Conservation (phyloP, 2,888 invertebrate genomes). For the Xestia xanthographa region DNA sequence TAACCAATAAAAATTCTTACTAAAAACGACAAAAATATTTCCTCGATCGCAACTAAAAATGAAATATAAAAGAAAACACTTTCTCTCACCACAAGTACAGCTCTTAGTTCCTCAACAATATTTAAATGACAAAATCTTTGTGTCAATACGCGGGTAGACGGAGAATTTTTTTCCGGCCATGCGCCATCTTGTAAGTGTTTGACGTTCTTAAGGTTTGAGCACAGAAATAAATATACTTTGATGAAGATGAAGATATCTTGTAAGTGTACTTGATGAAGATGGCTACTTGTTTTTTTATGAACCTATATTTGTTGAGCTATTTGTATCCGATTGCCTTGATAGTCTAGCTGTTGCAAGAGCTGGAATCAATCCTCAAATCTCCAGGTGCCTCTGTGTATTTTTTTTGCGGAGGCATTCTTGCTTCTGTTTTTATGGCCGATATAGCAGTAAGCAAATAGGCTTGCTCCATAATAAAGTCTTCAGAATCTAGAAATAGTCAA, state of each 20-base stretch:
- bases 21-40: neutral
- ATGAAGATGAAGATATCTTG: conserved; percentile 75
- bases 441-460: neutral
- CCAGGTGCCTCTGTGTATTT: no score
- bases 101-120: conserved; percentile 51
- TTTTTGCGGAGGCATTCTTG: neutral
- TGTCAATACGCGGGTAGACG: conserved; percentile 79
- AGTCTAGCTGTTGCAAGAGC: neutral
- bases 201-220: conserved; percentile 72
- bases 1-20: neutral
- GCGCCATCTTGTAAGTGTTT: conserved; percentile 77
- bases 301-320: conserved; percentile 5
- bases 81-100: conserved; percentile 40
- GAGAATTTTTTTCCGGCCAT: conserved; percentile 72
- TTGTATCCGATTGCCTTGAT: neutral
- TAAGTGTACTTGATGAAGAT: conserved; percentile 64
- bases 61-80: conserved; percentile 42
- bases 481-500: neutral
- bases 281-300: conserved; percentile 63
- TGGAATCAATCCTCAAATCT: neutral
- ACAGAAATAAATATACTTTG: conserved; percentile 74
- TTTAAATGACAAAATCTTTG: conserved; percentile 74
- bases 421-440: neutral
- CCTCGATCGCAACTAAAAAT: conserved; percentile 19
- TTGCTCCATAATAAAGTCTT: neutral